Evolutionary conservation across 2,888 invertebrate species (phyloP), one percentile per base, ranked within the genome.

Genomic region (Odontocerum albicorne): DNA sequence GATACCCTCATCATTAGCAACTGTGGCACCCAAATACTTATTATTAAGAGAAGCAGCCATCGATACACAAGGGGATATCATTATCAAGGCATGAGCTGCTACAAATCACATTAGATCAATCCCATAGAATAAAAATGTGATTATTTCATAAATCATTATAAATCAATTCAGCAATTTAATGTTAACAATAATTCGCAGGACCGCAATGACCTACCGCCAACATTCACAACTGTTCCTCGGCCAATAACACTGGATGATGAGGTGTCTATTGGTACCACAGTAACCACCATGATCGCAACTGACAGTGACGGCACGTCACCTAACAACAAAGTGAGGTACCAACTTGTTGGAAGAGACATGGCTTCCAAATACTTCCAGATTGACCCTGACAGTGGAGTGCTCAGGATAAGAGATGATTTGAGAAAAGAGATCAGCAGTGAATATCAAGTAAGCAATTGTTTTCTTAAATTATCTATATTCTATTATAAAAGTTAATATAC

Each of bases 291-390:
- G 38, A 76, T 83, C 0, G 95, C 95, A 0, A 80, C 84, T 0
- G 95, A 95, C 70, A 84, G 85, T 0, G 94, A 95, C 73, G 91
- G 91, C 4, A 89, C 92, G 0, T 76, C 90, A 0, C 92, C 93
- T 0, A 90, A 90, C 64, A 93, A 93, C 72, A 85, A 88, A 66
- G 76, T 83, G 1, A 42, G 61, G 8, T 94, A 93, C 67, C 90
- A 92, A 68, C 78, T 94, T 46, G 88, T 87, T 4, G 92, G 92
- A 0, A 76, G 90, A 15, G 90, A 89, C 16, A 90, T 91, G 67
- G 87, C 92, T 0, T 78, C 83, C 0, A 89, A 90, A 64, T 94
- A 91, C 70, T 96, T 96, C 77, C 87, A 88, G 63, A 88, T 96
- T 4, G 92, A 94, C 69, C 84, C 90, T 0, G 91, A 92, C 57